Evolutionary conservation across 35 echinoderm and acorn worm species (phyloP), one percentile per base, ranked within the genome.

Genomic region (Heliocidaris tuberculata): DNA sequence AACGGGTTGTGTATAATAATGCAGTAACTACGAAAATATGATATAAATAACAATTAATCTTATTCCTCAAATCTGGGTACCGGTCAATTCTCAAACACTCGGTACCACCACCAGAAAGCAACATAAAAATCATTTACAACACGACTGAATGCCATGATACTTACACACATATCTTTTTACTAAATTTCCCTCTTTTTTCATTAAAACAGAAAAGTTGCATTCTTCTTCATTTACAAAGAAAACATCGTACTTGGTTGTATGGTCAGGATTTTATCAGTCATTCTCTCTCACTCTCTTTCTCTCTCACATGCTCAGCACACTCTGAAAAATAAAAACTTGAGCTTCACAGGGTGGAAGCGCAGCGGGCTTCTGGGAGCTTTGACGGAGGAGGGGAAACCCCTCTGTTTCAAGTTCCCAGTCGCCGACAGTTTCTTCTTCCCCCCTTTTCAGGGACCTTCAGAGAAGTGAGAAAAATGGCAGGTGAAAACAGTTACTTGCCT

Each of bases 11-110:
- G 47, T 89, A 32, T 89, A 48, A 32, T 89, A 48, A 32, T 89
- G 87, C 29, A 89, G 19, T 48, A 47, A 89, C 87, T 89, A 89
- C 87, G 12, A 89, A 89, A 89, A 89, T 89, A 89, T 89, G 87
- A 89, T 89, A 89, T 89, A 89, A 89, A 89, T 89, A 89, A 89
- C 87, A 48, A 78, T 78, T 78, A 78, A 27, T 78, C 65, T 78
- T n/a, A 78, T 78, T 78, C 65, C 65, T 78, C 65, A 78, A 78
- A 78, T 78, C 52, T 78, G 65, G 65, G 65, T 78, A 78, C 65
- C 65, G 7, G 17, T 78, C 21, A 78, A 78, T 78, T 27, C 27
- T 78, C 17, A 7, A 78, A n/a, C 65, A 19, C 27, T 78, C 17
- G 65, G 65, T 78, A 78, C 17, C 35, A 42, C 27, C 65, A 78